phyloP scores from a whole-genome alignment of 2,888 invertebrate species.

The Iphiclides podalirius region DNA sequence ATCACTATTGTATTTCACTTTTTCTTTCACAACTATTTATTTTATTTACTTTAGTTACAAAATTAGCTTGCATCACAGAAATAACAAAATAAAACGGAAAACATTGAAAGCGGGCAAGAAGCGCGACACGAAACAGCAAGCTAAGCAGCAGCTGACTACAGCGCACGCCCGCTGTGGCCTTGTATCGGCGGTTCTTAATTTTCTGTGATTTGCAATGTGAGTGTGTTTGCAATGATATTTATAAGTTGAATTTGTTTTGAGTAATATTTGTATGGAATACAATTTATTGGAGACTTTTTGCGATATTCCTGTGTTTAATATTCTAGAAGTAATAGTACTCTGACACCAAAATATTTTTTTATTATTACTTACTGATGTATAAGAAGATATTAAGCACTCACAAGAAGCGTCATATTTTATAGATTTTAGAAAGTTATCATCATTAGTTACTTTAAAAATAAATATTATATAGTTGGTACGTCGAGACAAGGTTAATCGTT shows the following conservation, averaged over 20 bases:
- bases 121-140: constrained; percentile 84
- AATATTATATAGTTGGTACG: constrained; percentile 33
- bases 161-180: constrained; percentile 57
- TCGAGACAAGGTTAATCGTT: constrained; percentile 53
- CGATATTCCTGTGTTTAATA: no score
- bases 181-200: constrained; percentile 43
- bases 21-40: constrained; percentile 63
- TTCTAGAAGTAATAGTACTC: no score
- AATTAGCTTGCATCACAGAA: constrained; percentile 79
- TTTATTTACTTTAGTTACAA: constrained; percentile 68
- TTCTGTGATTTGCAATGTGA: background rate
- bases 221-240: no score
- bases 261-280: no score
- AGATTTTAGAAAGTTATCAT: no score
- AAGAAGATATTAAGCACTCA: no score
- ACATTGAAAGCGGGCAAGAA: constrained; percentile 81
- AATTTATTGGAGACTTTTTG: no score
- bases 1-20: constrained; percentile 69
- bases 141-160: constrained; percentile 85
- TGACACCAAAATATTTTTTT: no score
- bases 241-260: no score
- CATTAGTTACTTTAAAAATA: no score
- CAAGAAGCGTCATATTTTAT: no score
- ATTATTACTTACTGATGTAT: no score
- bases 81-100: constrained; percentile 80